Evolutionary conservation across 2,888 invertebrate species (phyloP), one percentile per base, ranked within the genome.

Genomic region (Automeris io): DNA sequence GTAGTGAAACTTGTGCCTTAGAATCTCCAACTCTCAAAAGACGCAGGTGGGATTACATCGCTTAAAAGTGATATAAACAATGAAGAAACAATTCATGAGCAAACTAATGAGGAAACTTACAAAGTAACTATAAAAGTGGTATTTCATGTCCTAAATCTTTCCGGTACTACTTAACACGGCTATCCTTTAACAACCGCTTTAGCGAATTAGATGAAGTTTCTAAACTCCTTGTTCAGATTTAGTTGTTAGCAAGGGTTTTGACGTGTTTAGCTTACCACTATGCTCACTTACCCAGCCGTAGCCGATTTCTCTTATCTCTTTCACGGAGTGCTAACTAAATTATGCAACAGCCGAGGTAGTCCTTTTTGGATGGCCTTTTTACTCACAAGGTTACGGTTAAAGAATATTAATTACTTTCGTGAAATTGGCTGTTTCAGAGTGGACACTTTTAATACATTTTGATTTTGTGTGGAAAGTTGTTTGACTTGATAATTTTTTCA

Each of bases 231-330:
- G 48, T 51, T 49, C 54, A 52, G 51, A 50, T 54, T 55, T 55
- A 34, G 41, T 43, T 42, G 47, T 58, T 62, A 57, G 62, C 63
- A 43, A 50, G 49, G 49, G 51, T 50, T 58, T 62, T 49, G 58
- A 49, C 43, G 41, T 43, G 46, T 47, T 52, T 46, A 43, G 34
- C 49, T 47, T 42, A 46, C 47, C 48, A 53, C 57, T 49, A 57
- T 43, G 41, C 46, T 43, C 45, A 42, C 39, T 35, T 38, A 46
- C 33, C 33, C 39, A 35, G 42, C 39, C 40, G 45, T 40, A 43
- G 42, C 36, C 37, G 38, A 41, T 41, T 33, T 23, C 9, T 31
- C 16, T 31, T 37, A 29, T 31, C 18, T 37, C 18, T 12, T 12
- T 22, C 32, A 12, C 18, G 16, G 18, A 12, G 22, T 18, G 26